A percentile compares a stretch with the other conserved stretches of the same genome.
phyloP scores from a whole-genome alignment of 1,140 invertebrate genomes.

The Cotesia chilonis region DNA sequence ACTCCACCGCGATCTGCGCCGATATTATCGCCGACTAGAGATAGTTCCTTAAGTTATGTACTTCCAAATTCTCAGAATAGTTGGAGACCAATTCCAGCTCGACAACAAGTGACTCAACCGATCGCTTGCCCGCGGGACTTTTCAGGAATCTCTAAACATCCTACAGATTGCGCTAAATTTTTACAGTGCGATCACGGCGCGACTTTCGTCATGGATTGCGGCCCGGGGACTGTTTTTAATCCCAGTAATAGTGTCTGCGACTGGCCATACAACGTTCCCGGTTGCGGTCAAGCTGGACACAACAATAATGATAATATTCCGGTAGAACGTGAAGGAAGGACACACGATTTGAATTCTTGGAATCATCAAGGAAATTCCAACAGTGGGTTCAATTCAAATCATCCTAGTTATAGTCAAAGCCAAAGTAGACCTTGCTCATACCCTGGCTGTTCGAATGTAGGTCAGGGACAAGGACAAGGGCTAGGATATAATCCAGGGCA shows the following conservation, averaged over 20 bases:
- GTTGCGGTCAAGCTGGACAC: constrained; percentile 48
- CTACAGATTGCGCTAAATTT: constrained; percentile 72
- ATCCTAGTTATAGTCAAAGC: neutral
- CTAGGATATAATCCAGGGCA: too few relatives aligned
- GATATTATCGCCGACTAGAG: neutral
- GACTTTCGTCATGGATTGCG: constrained; percentile 70
- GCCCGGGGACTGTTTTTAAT: constrained; percentile 74
- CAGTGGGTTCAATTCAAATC: neutral
- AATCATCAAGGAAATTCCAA: neutral
- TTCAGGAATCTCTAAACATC: constrained; percentile 59
- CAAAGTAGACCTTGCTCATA: too few relatives aligned
- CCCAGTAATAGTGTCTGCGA: constrained; percentile 69
- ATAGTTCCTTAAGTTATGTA: neutral
- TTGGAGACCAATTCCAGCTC: constrained; percentile 1
- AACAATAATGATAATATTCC: too few relatives aligned
- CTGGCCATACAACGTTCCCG: constrained; percentile 67
- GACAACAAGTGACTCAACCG: constrained; percentile 2
- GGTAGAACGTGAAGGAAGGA: neutral
- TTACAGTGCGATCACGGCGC: constrained; percentile 72
- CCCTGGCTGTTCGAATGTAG: too few relatives aligned
- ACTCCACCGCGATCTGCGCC: neutral
- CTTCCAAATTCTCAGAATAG: neutral
- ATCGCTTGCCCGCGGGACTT: neutral
- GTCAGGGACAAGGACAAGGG: too few relatives aligned
- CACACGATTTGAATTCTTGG: neutral